A percentile compares a stretch with the other conserved stretches of the same genome.
These are phyloP conservation scores for Dendropsophus ebraccatus DNA, from an alignment of 2,113 vertebrate species.

Conservation along the genomic window DNA sequence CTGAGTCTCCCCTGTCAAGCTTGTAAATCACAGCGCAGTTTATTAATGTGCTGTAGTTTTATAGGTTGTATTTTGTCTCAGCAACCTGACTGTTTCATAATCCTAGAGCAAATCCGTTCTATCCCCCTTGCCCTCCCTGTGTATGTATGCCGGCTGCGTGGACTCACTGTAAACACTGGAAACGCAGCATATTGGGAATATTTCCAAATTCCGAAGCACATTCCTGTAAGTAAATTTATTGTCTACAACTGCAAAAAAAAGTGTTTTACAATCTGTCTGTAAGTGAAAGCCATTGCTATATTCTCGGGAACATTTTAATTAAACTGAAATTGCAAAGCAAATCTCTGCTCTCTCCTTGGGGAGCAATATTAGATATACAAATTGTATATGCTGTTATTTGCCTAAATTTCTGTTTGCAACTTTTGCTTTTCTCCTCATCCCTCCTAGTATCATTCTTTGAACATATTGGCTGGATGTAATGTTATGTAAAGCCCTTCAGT, in stretches of 20 bases:
- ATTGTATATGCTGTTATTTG: constrained; percentile 57
- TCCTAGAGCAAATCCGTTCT: constrained; percentile 42
- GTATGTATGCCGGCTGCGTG: constrained; percentile 31
- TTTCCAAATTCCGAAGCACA: constrained; percentile 48
- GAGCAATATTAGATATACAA: constrained; percentile 54
- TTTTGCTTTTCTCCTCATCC: neutral
- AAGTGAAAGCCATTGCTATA: constrained; percentile 53
- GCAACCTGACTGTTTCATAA: constrained; percentile 25
- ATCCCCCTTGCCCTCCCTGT: constrained; percentile 9
- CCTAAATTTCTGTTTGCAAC: constrained; percentile 59
- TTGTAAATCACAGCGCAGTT: constrained; percentile 21
- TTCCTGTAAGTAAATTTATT: constrained; percentile 60
- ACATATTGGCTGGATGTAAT: constrained; percentile 49
- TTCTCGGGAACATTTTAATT: constrained; percentile 59
- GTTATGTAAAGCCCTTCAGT: constrained; percentile 55
- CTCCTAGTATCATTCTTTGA: constrained; percentile 41
- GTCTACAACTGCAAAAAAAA: constrained; percentile 55
- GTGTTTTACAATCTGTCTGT: constrained; percentile 65
- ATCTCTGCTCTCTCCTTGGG: constrained; percentile 43
- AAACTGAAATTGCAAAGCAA: constrained; percentile 58
- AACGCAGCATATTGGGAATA: constrained; percentile 38
- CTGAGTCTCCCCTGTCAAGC: neutral
- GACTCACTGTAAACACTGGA: constrained; percentile 46
- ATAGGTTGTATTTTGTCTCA: constrained; percentile 7
- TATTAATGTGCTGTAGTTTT: constrained; percentile 32